Evolutionary conservation across 2,888 invertebrate species (phyloP).

Genomic region (Meliscaeva auricollis): DNA sequence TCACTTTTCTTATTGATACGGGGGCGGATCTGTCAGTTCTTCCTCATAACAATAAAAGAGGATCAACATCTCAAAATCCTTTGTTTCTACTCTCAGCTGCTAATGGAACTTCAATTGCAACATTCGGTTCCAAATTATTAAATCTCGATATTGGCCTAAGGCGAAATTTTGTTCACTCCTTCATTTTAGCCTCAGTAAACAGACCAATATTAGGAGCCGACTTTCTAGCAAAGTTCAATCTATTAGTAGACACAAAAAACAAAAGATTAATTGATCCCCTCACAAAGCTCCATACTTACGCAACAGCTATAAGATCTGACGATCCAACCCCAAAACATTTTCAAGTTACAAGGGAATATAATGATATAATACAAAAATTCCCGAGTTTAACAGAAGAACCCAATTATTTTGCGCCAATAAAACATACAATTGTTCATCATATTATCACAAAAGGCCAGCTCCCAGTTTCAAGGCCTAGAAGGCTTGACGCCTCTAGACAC

Average conservation of each 20-base stretch:
- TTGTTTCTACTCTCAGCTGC: constrained; percentile 1
- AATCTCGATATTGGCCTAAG: neutral
- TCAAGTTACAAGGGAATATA: too few species aligned
- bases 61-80: neutral
- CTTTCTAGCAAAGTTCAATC: neutral
- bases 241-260: neutral
- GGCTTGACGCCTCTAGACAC: too few species aligned
- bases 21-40: constrained; percentile 17
- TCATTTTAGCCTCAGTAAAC: neutral
- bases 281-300: neutral
- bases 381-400: too few species aligned
- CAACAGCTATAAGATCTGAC: neutral
- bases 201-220: neutral
- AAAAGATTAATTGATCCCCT: neutral
- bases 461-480: too few species aligned
- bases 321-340: neutral
- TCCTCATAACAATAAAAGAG: neutral
- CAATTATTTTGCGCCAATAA: too few species aligned
- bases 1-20: constrained; percentile 19
- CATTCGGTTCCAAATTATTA: constrained; percentile 1
- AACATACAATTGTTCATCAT: too few species aligned
- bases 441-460: too few species aligned
- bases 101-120: constrained; percentile 1
- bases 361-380: too few species aligned
- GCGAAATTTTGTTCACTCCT: neutral